Evolutionary conservation across 2,797 vertebrate genomes (phyloP), one percentile per base, ranked within the genome.

Genomic region (Megaceryle alcyon): DNA sequence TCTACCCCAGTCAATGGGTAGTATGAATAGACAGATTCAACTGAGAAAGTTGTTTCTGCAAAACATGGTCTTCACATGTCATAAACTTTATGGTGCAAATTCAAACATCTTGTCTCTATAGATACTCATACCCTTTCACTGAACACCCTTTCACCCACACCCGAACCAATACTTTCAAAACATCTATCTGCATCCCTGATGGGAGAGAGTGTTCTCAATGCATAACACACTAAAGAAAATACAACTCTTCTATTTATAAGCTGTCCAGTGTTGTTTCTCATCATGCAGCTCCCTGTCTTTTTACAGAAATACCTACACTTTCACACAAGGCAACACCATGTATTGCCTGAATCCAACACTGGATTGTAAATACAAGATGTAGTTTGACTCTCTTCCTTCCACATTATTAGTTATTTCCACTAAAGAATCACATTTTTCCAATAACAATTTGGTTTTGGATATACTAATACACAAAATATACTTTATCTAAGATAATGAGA

Each of bases 311-410:
- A 33, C 46, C 26, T 49, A 29, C 29, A 8, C 20, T 44, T 25
- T 53, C 37, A 72, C 16, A 48, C 6, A 69, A 76, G 39, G 8
- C 15, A 81, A 53, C 14, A 41, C 7, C 4, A 0, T 69, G 0
- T 76, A 26, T 66, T 87, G 22, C 31, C 39, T 59, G 29, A 83
- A 60, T 73, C 12, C 49, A 87, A 37, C 14, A 46, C 10, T 25
- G 44, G 37, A 64, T 68, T 82, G 60, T 49, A 83, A 85, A 72
- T 10, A 31, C 14, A 65, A 77, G 5, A 37, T 57, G 21, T 5
- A 60, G 7, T 31, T 59, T 60, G 4, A 54, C 31, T 39, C 12
- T 31, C 19, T 60, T 49, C 16, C 10, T 53, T 86, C 16, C 16
- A 43, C 5, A 6, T 25, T 41, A 66, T 94, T 69, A 9, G 15